phyloP scores from a whole-genome alignment of 2,797 vertebrate species.

The Darevskia mixta region DNA sequence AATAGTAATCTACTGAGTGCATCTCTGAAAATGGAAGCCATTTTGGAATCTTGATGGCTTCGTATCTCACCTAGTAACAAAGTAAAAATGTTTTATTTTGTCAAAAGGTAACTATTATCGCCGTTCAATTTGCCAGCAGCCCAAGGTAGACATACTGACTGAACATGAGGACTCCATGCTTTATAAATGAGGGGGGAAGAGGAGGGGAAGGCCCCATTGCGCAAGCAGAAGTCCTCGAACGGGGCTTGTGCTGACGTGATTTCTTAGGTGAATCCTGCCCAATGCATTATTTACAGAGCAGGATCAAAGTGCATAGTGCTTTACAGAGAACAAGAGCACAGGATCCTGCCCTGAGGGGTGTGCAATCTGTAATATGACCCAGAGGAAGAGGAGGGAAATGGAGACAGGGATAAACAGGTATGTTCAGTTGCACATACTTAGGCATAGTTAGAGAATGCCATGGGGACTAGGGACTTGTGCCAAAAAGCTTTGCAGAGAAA shows the following conservation, averaged over 20 bases:
- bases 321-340: neutral
- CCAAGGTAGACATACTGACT: conserved; percentile 2
- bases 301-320: neutral
- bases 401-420: neutral
- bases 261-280: too few relatives aligned
- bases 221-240: too few relatives aligned
- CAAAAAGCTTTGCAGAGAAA: neutral
- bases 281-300: neutral
- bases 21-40: conserved; percentile 88
- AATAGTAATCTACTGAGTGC: conserved; percentile 94
- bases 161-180: neutral
- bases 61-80: conserved; percentile 83
- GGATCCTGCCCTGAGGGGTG: neutral
- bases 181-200: neutral
- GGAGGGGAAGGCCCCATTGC: neutral
- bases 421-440: neutral
- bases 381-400: neutral
- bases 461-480: neutral
- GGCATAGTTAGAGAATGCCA: neutral
- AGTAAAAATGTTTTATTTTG: conserved; percentile 37
- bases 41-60: conserved; percentile 88
- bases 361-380: neutral
- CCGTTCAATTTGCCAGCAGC: conserved; percentile 6
- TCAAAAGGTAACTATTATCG: neutral
- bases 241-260: too few relatives aligned